phyloP scores from a whole-genome alignment of 2,113 vertebrate species.

The Engraulis encrasicolus region DNA sequence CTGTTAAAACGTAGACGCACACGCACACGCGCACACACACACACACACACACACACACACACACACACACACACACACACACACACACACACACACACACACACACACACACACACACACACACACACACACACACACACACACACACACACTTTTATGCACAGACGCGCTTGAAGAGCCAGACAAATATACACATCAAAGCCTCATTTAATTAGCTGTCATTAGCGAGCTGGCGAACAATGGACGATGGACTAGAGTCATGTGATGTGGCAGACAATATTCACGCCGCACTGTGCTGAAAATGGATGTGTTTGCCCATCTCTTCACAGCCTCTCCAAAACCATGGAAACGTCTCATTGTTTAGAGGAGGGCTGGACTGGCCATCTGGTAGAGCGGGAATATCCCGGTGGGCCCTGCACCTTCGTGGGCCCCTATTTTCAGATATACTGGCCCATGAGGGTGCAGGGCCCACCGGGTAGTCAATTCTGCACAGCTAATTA shows the following conservation, averaged over 20 bases:
- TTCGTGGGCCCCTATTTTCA: too few relatives aligned
- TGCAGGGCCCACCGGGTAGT: too few relatives aligned
- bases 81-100: conserved; percentile 24
- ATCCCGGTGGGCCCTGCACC: too few relatives aligned
- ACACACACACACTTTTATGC: background rate
- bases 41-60: conserved; percentile 31
- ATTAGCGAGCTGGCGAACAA: conserved; percentile 7
- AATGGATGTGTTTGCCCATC: conserved; percentile 21
- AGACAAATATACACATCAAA: conserved; percentile 23
- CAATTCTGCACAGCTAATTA: too few relatives aligned
- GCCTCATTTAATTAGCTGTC: conserved; percentile 19
- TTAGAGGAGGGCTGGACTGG: too few relatives aligned
- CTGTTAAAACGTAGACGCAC: background rate
- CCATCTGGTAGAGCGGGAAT: too few relatives aligned
- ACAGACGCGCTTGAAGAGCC: background rate
- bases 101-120: background rate
- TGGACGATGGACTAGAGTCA: background rate
- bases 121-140: conserved; percentile 26
- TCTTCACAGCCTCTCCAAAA: conserved; percentile 7
- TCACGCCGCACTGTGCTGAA: background rate
- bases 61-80: background rate
- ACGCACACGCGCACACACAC: background rate
- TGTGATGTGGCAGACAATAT: conserved; percentile 12
- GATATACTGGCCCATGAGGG: too few relatives aligned
- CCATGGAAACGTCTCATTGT: conserved; percentile 14